Evolutionary conservation across 2,113 vertebrate genomes (phyloP).

Genomic region (Leucosticte australis): DNA sequence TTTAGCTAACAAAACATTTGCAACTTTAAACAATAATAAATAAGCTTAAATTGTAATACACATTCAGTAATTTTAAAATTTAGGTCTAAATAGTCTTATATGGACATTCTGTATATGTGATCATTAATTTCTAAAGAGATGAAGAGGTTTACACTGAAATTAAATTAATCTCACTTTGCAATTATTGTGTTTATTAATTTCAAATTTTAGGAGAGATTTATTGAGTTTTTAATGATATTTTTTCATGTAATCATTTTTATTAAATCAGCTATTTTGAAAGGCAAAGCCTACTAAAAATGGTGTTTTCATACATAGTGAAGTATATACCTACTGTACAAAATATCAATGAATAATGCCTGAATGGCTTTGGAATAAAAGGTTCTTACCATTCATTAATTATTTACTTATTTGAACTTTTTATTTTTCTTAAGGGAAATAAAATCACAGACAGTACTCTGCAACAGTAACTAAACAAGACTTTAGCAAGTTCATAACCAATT

Average conservation of each 20-base stretch:
- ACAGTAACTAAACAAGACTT: background rate
- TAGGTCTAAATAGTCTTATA: background rate
- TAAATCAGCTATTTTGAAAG: background rate
- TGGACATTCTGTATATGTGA: background rate
- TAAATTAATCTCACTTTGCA: background rate
- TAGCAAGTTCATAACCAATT: background rate
- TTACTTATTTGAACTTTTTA: conserved; percentile 18
- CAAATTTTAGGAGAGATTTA: background rate
- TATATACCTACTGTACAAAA: background rate
- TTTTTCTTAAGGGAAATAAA: conserved; percentile 9
- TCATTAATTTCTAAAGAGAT: background rate
- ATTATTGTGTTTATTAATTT: background rate
- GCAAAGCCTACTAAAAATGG: background rate
- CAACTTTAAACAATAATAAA: background rate
- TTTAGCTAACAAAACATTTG: background rate
- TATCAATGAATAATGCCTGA: conserved; percentile 25
- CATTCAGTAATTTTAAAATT: background rate
- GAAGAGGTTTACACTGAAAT: background rate
- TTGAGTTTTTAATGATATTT: background rate
- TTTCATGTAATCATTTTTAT: background rate
- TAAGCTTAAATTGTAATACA: background rate
- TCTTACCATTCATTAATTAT: conserved; percentile 1
- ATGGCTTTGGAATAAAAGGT: conserved; percentile 11
- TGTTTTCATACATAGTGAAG: background rate
- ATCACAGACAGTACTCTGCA: background rate